Base-by-base conservation (phyloP, 2,888 invertebrate species). In the Eupithecia dodoneata region DNA sequence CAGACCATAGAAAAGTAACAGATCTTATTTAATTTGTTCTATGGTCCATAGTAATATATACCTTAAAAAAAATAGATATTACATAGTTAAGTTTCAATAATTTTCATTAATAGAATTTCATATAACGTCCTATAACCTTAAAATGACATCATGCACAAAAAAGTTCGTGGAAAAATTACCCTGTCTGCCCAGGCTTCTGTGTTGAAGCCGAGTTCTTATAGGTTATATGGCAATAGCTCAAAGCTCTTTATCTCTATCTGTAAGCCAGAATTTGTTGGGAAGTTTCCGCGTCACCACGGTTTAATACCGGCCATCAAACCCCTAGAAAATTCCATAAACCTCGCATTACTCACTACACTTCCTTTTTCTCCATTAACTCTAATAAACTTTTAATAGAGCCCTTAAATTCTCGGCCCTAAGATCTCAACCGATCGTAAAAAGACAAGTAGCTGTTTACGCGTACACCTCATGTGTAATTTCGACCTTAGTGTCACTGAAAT, bases 351-450 rank as follows among this genome's bases (percentile, higher is more conserved):
- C n/a, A 15, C 30, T 63, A 63, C 66, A 66, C 66, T 69, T 47
- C 69, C 69, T 44, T 52, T 71, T 71, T 71, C 52, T 45, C 72
- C 55, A 55, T 59, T 44, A 59, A 45, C 72, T 44, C 77, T 78
- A 77, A 82, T 79, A 79, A 76, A 79, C 80, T 76, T 81, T 79
- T 79, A 73, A 80, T 77, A 80, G 73, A 74, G 55, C 74, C 75
- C 79, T 79, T 77, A 82, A 79, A 79, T 76, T 79, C 78, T 75
- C 72, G 76, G 49, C 73, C 76, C 79, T 79, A 79, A 80, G 75
- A 79, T 80, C 80, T 79, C 77, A 76, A 69, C 78, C 79, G 74
- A 72, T 80, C 82, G 80, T 81, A 81, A 80, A 75, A 77, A 73
- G 65, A 74, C 76, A 18, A 47, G 69, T 45, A 70, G 45, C 47